A percentile compares a stretch with the other conserved stretches of the same genome.
phyloP scores from a whole-genome alignment of 1,140 invertebrate species.

The Tribolium castaneum region DNA sequence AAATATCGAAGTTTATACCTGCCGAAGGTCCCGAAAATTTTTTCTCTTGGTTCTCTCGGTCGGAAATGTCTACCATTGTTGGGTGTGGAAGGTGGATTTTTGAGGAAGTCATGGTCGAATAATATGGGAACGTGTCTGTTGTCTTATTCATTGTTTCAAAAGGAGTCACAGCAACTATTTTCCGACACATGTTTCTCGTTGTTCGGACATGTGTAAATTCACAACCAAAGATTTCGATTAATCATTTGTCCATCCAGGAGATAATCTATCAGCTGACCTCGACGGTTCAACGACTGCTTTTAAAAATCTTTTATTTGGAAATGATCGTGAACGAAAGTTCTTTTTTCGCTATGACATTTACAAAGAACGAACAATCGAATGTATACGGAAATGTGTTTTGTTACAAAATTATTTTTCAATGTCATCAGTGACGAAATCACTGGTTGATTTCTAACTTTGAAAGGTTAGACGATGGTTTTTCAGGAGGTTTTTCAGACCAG shows the following conservation, averaged over 20 bases:
- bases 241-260: background rate
- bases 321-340: background rate
- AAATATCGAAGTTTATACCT: background rate
- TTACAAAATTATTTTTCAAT: slow-evolving; percentile 34
- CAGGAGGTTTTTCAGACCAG: slow-evolving; percentile 7
- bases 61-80: slow-evolving; percentile 6
- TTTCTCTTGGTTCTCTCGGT: background rate
- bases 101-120: slow-evolving; percentile 7
- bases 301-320: slow-evolving; percentile 19
- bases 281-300: slow-evolving; percentile 32
- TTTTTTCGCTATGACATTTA: slow-evolving; percentile 4
- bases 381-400: slow-evolving; percentile 22
- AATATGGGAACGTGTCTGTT: background rate
- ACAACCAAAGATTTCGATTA: background rate
- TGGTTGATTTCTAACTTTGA: slow-evolving; percentile 7
- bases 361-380: background rate
- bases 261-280: slow-evolving; percentile 11
- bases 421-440: slow-evolving; percentile 28
- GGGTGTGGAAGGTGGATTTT: background rate
- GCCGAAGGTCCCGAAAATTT: background rate
- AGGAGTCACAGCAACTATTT: background rate
- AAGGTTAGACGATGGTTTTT: slow-evolving; percentile 20
- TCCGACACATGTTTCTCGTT: background rate
- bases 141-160: background rate
- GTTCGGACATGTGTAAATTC: background rate